These are phyloP conservation scores for Brachionus calyciflorus DNA, from an alignment of 1,140 invertebrate genomes.

Conservation along the genomic window DNA sequence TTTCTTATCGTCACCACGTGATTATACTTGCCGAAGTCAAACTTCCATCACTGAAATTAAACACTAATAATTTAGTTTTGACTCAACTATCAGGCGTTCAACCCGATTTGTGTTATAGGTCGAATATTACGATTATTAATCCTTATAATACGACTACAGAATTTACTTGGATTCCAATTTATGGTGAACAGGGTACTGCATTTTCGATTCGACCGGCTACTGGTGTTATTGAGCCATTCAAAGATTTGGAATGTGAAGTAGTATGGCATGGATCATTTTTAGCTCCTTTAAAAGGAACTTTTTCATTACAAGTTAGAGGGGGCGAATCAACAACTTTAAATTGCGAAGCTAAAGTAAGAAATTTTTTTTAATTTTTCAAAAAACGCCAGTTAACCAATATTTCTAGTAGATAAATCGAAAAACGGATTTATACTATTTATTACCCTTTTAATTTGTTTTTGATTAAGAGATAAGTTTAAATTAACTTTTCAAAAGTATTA, in stretches of 20 bases:
- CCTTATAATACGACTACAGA: slow-evolving; percentile 57
- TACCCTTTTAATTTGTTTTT: too few relatives aligned
- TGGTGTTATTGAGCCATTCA: slow-evolving; percentile 57
- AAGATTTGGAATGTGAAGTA: slow-evolving; percentile 60
- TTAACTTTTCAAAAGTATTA: too few relatives aligned
- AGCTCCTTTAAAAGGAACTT: slow-evolving; percentile 58
- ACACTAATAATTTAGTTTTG: slow-evolving; percentile 52
- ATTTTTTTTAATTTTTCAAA: too few relatives aligned
- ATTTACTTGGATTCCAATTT: slow-evolving; percentile 58
- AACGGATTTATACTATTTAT: too few relatives aligned
- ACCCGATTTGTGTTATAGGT: slow-evolving; percentile 56
- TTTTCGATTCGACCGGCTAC: slow-evolving; percentile 59
- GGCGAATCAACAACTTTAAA: slow-evolving; percentile 53
- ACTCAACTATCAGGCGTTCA: slow-evolving; percentile 54
- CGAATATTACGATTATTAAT: slow-evolving; percentile 57
- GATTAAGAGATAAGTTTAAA: too few relatives aligned
- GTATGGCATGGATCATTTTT: slow-evolving; percentile 60
- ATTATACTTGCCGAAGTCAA: slow-evolving; percentile 58
- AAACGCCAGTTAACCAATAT: too few relatives aligned
- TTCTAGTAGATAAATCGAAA: too few relatives aligned
- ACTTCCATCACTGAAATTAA: slow-evolving; percentile 54
- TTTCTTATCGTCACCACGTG: slow-evolving; percentile 58
- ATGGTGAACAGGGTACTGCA: slow-evolving; percentile 57
- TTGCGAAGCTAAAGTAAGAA: slow-evolving; percentile 57
- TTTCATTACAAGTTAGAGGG: slow-evolving; percentile 55